Conservation (phyloP, 2,888 invertebrate species). For the Scotopteryx bipunctaria region DNA sequence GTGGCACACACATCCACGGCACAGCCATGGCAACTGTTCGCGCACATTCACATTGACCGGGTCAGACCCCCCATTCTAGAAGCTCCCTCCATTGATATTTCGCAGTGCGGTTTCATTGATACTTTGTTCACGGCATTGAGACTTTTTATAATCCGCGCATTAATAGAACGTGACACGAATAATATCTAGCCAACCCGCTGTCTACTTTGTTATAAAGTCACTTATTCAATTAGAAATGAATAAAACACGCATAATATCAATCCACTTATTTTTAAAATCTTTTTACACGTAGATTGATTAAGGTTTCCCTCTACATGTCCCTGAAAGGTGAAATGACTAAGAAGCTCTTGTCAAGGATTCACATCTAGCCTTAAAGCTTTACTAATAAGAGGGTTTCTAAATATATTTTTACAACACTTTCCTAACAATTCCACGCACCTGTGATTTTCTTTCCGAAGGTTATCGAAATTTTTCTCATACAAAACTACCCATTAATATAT, state of each 20-base stretch:
- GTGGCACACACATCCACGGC: slow-evolving; percentile 44
- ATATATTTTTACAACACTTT: not conserved
- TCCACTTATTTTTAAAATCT: no score
- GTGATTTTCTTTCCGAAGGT: slow-evolving; percentile 1
- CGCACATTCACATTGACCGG: slow-evolving; percentile 69
- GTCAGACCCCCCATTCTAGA: slow-evolving; percentile 71
- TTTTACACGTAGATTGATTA: no score
- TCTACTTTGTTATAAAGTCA: no score
- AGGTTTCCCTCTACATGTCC: no score
- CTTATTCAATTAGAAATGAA: no score
- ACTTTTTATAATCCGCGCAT: slow-evolving; percentile 26
- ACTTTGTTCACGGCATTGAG: slow-evolving; percentile 39
- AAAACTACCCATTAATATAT: not conserved
- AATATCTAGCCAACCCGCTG: no score
- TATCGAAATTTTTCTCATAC: not conserved
- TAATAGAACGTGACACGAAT: slow-evolving; percentile 19
- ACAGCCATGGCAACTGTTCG: slow-evolving; percentile 39
- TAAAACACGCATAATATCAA: no score
- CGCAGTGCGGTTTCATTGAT: slow-evolving; percentile 74
- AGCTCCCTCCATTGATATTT: slow-evolving; percentile 79
- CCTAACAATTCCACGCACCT: not conserved
- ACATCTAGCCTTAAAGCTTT: not conserved
- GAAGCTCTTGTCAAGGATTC: no score
- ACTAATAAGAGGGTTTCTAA: no score
- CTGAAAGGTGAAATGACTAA: no score